Percentiles rank a stretch among this genome's conserved stretches.
Evolutionary conservation across 2,113 vertebrate species (phyloP).

Genomic region (Marmota flaviventris): DNA sequence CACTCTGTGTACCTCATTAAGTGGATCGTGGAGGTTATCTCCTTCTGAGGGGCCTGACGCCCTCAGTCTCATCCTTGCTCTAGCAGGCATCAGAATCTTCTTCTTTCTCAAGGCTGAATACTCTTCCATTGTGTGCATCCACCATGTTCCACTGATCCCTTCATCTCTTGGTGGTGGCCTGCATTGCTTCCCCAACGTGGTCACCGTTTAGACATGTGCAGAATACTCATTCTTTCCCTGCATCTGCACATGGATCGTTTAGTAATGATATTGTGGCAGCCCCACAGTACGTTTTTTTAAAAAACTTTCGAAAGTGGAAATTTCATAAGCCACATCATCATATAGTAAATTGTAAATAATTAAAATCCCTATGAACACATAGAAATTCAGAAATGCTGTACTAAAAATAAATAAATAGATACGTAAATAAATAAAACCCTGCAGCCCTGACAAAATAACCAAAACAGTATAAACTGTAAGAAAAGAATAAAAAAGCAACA

Average conservation of each 20-base stretch:
- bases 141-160: background rate
- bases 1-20: background rate
- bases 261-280: background rate
- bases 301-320: background rate
- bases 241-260: background rate
- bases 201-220: background rate
- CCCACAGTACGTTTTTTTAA: background rate
- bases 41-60: background rate
- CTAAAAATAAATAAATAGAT: background rate
- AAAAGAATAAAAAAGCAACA: background rate
- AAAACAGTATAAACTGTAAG: background rate
- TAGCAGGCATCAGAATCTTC: background rate
- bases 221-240: background rate
- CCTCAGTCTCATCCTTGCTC: background rate
- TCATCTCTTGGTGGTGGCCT: background rate
- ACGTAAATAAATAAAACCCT: background rate
- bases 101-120: background rate
- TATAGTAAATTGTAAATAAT: background rate
- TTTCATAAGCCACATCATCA: background rate
- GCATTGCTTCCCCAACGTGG: background rate
- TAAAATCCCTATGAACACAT: background rate
- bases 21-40: background rate
- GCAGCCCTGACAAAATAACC: background rate
- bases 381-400: background rate
- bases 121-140: background rate